Evolutionary conservation across 2,888 invertebrate genomes (phyloP), one percentile per base, ranked within the genome.

Genomic region (Dexiosoma caninum): DNA sequence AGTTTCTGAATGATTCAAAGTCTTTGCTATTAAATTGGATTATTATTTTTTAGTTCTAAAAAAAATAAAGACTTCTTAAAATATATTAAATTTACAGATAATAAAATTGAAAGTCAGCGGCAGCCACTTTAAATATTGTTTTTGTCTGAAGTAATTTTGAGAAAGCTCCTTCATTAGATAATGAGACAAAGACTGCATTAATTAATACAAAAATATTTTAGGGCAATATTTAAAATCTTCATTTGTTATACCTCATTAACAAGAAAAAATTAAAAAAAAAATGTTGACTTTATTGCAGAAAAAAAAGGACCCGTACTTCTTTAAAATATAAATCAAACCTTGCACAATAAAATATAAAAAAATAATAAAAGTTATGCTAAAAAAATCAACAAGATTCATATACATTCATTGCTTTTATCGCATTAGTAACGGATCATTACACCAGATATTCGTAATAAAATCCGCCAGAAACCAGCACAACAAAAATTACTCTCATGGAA

Each of bases 361-460:
- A 51, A 3, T 2, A 9, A 10, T n/a, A 12, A 27, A 23, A 64
- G 32, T 14, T 9, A 19, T 8, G 9, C 14, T 51, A 57, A 9
- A 40, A 60, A 16, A 60, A 60, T 9, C 10, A 16, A 40, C 42
- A 16, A 66, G 59, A 66, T 53, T 37, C 40, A 60, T 46, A 72
- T 19, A 66, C 19, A 55, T 19, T 71, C 16, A 57, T 51, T 49
- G 62, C 64, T 59, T 70, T 75, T 79, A 70, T 80, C 70, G 71
- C 71, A 80, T 76, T 76, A 66, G 80, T 62, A 40, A 76, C 66
- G 76, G 66, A 30, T 46, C 80, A 80, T 76, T 80, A 51, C 16
- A 37, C 60, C n/a, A n/a, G n/a, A n/a, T 71, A 46, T 64, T 57
- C 12, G n/a, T 32, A 78, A 64, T 55, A 42, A 46, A 51, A 35